Conservation (phyloP, 2,113 vertebrate species). For the Aptenodytes patagonicus region DNA sequence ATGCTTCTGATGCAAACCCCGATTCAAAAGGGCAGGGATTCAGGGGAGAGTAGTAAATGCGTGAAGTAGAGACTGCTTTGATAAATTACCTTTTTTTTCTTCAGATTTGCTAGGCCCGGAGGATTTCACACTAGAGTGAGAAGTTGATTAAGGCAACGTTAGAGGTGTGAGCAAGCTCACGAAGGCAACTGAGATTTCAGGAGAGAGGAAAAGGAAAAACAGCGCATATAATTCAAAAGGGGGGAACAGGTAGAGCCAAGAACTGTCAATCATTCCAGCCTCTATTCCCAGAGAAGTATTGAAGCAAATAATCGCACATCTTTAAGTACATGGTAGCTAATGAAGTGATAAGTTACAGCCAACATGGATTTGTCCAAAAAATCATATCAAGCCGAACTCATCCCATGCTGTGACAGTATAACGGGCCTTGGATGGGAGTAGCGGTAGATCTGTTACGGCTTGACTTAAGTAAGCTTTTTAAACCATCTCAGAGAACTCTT, state of each 20-base stretch:
- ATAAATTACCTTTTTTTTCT: not conserved
- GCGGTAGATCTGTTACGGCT: not conserved
- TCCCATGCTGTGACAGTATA: not conserved
- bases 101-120: not conserved
- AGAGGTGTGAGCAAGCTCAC: not conserved
- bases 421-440: not conserved
- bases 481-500: not conserved
- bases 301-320: not conserved
- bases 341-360: not conserved
- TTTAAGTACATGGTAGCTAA: not conserved
- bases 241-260: not conserved
- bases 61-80: not conserved
- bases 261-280: not conserved
- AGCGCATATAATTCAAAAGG: not conserved
- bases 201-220: not conserved
- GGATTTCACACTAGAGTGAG: not conserved
- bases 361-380: not conserved
- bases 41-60: not conserved
- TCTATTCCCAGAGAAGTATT: not conserved
- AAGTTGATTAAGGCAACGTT: not conserved
- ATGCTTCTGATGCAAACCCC: not conserved
- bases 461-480: not conserved
- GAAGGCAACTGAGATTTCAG: not conserved
- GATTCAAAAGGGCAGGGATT: not conserved
- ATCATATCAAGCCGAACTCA: not conserved